Conservation (phyloP, 2,113 vertebrate genomes). For the Lophius piscatorius region DNA sequence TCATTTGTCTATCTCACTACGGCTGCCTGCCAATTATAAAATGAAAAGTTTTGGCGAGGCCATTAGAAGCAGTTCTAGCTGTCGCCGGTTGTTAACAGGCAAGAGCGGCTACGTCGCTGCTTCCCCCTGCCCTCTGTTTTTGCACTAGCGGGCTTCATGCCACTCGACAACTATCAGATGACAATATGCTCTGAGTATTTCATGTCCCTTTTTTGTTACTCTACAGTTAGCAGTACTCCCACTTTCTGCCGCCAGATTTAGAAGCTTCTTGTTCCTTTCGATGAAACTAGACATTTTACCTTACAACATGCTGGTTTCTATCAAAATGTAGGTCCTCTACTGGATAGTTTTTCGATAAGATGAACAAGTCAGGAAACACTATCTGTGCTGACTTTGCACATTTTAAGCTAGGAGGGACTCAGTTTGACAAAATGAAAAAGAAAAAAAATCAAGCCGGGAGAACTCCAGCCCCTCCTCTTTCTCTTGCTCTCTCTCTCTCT, state of each 20-base stretch:
- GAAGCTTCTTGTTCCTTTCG: constrained; percentile 14
- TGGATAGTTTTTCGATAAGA: constrained; percentile 6
- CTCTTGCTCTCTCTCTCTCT: too few relatives aligned
- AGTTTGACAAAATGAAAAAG: not conserved
- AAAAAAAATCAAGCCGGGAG: too few relatives aligned
- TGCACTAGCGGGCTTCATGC: not conserved
- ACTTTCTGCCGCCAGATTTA: constrained; percentile 31
- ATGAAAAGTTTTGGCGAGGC: constrained; percentile 76
- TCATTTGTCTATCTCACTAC: constrained; percentile 78
- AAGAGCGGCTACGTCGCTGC: constrained; percentile 43
- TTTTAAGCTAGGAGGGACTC: constrained; percentile 1
- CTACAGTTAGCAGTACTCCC: constrained; percentile 29
- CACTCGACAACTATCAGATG: constrained; percentile 37
- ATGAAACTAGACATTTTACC: not conserved
- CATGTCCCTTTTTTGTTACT: constrained; percentile 46
- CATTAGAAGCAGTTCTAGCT: constrained; percentile 73
- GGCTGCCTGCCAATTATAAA: constrained; percentile 80
- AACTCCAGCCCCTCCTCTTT: too few relatives aligned
- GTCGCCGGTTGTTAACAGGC: constrained; percentile 66
- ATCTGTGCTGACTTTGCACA: constrained; percentile 23
- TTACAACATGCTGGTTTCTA: constrained; percentile 21
- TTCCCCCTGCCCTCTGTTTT: constrained; percentile 27
- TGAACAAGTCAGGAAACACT: not conserved
- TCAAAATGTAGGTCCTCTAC: not conserved
- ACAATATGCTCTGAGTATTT: constrained; percentile 27